Evolutionary conservation across 2,113 vertebrate species (phyloP), one percentile per base, ranked within the genome.

Genomic region (Misgurnus mizolepis): DNA sequence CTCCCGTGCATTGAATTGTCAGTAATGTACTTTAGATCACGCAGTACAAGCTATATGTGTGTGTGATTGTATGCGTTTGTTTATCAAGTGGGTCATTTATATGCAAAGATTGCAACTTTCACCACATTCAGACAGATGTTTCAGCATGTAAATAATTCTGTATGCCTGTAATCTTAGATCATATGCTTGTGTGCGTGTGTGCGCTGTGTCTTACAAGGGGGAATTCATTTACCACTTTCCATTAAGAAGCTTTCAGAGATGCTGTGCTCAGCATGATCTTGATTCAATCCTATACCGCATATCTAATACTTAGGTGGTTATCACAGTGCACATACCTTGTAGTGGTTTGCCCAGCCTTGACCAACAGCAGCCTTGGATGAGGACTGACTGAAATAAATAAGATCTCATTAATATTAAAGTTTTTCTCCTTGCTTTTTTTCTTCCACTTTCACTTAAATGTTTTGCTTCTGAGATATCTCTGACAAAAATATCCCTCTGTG

Each of bases 261-360:
- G 74, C 75, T 67, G 75, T 22, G 75, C 75, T 77, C 75, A 77
- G 62, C 75, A 55, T 22, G 75, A 67, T 77, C 45, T 66, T 77
- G 47, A 77, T 41, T 41, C 62, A 39, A 41, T 47, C 10, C 17
- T 41, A 62, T 3, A 12, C 74, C 66, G 61, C 62, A 66, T 77
- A 77, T 77, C 75, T 77, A 27, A 77, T 66, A 22, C 14, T 39
- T 11, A 34, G 58, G 45, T 45, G 17, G 40, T 61, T 47, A 27
- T 62, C 43, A 39, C 47, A 64, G 61, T 55, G 55, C 27, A 55
- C 34, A 40, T 65, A 10, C 74, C 17, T 66, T 55, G 47, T 66
- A 34, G 45, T 3, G 43, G 56, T 15, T 75, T 66, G 22, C 40
- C 45, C 22, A 14, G 4, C 74, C 34, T 77, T 77, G 75, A 66